Evolutionary conservation across 2,797 vertebrate genomes (phyloP).

Genomic region (Pterois miles): DNA sequence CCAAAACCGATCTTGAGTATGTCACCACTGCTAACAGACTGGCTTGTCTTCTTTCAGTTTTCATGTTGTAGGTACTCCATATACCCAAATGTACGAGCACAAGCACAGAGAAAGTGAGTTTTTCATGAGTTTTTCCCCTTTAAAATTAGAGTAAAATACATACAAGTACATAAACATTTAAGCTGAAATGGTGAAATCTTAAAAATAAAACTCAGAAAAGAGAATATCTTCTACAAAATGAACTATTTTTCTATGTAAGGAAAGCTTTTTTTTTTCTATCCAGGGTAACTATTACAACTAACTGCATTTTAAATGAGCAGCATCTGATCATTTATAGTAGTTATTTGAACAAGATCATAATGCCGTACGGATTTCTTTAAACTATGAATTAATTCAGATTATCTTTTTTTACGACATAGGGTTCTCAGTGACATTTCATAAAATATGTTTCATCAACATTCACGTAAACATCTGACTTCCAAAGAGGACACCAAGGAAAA

Average conservation of each 20-base stretch:
- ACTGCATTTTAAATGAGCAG: not conserved
- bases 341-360: not conserved
- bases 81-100: no score
- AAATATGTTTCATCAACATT: not conserved
- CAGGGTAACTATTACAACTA: not conserved
- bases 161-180: not conserved
- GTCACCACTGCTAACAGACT: no score
- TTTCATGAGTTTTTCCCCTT: no score
- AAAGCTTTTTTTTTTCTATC: not conserved
- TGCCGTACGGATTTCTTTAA: not conserved
- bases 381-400: not conserved
- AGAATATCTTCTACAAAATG: not conserved
- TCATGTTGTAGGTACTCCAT: no score
- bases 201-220: not conserved
- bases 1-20: no score
- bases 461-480: constrained; percentile 4
- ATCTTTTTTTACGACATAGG: not conserved
- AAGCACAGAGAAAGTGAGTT: no score
- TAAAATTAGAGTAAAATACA: not conserved
- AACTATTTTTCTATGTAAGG: not conserved
- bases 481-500: constrained; percentile 67
- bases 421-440: not conserved
- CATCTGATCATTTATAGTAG: not conserved
- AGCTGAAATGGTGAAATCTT: not conserved
- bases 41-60: no score